Percentiles rank a stretch among this genome's conserved stretches.
Conservation (phyloP, 2,113 vertebrate species). For the Prinia subflava region DNA sequence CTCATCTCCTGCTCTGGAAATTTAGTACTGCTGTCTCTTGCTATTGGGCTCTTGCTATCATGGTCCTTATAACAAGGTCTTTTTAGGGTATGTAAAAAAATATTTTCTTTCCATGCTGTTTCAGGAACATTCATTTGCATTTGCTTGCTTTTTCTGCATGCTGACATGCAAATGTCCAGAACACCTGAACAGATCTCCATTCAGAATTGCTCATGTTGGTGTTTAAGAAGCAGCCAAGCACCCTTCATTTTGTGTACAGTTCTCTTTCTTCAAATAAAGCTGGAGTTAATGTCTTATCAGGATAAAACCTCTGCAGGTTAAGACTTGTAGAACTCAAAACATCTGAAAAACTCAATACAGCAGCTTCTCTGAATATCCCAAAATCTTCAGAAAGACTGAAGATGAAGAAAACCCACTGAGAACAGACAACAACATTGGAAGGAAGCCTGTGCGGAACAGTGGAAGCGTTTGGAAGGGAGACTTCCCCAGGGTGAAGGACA, state of each 20-base stretch:
- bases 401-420: background rate
- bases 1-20: background rate
- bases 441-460: background rate
- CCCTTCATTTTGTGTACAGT: background rate
- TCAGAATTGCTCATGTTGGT: background rate
- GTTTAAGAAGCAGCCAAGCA: background rate
- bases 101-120: constrained; percentile 29
- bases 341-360: background rate
- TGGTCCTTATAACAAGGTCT: background rate
- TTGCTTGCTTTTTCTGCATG: constrained; percentile 45
- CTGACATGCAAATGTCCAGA: background rate
- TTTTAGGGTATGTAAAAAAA: background rate
- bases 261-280: background rate
- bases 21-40: background rate
- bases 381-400: background rate
- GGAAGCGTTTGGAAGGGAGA: constrained; percentile 3
- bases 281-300: background rate
- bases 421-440: background rate
- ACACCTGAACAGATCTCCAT: constrained; percentile 7
- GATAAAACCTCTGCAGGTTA: background rate
- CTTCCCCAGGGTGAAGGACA: background rate
- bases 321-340: background rate
- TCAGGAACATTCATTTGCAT: constrained; percentile 46
- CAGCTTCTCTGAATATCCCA: background rate
- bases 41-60: background rate